Evolutionary conservation across 2,888 invertebrate species (phyloP), one percentile per base, ranked within the genome.

Genomic region (Xanthorhoe designata): DNA sequence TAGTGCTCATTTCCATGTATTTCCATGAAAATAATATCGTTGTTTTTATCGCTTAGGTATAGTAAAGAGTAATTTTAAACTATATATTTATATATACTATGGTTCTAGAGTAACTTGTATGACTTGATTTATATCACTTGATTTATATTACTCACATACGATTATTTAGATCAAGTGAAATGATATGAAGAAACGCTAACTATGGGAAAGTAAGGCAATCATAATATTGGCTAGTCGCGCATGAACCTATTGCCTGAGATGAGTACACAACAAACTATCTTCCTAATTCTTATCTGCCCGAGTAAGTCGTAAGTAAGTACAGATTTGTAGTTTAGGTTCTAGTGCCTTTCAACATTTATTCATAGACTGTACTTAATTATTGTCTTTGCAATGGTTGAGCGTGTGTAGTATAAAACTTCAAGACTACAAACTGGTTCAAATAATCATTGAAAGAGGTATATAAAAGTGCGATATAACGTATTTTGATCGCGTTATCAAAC

Each of bases 271-370:
- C n/a, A 75, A 71, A 73, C 75, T 76, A 73, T 79, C 71, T 79
- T 79, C 76, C 74, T 80, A 79, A 81, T 79, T 78, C n/a, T n/a
- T n/a, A n/a, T n/a, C 77, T 81, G 76, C 78, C 76, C 79, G 75
- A 72, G 86, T 45, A 58, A n/a, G 19, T 59, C 10, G 32, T 58
- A 18, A 15, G 18, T 58, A 55, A 53, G 86, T 90, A 91, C 87
- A 91, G 87, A 91, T 88, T 69, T 66, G 88, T 92, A 91, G 90
- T 82, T 83, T 91, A 91, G 89, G 88, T 89, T 89, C 85, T 91
- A 92, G 92, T 92, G 92, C 92, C 92, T 92, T 92, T 84, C 83
- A 83, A 81, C 81, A 81, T 80, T 84, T 88, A 59, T 45, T 59
- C 54, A 66, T 63, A 90, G 87, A 79, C 81, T 51, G 87, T 91